Conservation (phyloP, 1,140 invertebrate species). For the Cryptotermes secundus region DNA sequence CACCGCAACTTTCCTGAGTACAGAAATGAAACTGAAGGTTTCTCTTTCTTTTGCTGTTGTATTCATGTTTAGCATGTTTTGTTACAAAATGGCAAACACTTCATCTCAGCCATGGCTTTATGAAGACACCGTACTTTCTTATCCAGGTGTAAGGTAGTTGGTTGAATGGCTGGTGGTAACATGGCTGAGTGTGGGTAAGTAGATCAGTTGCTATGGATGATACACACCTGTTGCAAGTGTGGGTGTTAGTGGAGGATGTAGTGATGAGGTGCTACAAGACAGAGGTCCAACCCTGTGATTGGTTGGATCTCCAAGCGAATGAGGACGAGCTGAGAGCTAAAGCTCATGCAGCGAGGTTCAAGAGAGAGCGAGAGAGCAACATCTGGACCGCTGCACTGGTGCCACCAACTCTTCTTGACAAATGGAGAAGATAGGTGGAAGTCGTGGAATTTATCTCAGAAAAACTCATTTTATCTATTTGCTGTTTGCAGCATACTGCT, state of each 20-base stretch:
- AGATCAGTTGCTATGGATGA: neutral
- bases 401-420: conserved; percentile 7
- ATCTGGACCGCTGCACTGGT: neutral
- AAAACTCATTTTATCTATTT: neutral
- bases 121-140: too few relatives aligned
- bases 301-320: neutral
- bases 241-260: neutral
- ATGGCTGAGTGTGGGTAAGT: neutral
- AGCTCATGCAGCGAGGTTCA: neutral
- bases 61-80: too few relatives aligned
- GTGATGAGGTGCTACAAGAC: neutral
- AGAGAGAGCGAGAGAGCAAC: conserved; percentile 2
- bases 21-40: too few relatives aligned
- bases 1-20: too few relatives aligned
- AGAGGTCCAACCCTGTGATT: conserved; percentile 2
- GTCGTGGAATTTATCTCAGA: conserved; percentile 11
- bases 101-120: too few relatives aligned
- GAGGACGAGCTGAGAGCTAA: neutral
- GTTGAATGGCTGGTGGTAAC: too few relatives aligned
- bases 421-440: conserved; percentile 19
- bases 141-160: too few relatives aligned
- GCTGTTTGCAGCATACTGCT: neutral
- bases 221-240: neutral
- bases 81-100: too few relatives aligned
- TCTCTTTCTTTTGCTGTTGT: too few relatives aligned